Evolutionary conservation across 2,113 vertebrate species (phyloP).

Genomic region (Rhinoderma darwinii): DNA sequence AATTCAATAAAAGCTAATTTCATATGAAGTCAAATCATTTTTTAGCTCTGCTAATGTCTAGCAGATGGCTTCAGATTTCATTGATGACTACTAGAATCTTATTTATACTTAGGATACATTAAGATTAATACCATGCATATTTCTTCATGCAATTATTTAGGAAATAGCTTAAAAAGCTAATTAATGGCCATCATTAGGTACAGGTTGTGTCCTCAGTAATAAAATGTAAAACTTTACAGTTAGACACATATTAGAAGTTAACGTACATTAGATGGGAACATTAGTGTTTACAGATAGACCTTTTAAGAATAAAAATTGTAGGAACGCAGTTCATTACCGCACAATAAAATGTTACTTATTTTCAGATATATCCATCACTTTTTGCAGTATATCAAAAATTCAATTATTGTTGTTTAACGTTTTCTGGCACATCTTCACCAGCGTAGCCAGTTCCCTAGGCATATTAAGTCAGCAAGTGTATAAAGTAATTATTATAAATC

Average conservation of each 20-base stretch:
- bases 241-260: background rate
- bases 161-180: background rate
- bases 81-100: background rate
- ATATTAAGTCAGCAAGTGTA: conserved; percentile 20
- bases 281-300: background rate
- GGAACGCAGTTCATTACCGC: background rate
- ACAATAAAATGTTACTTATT: conserved; percentile 18
- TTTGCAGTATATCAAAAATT: background rate
- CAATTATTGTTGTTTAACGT: conserved; percentile 3
- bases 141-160: background rate
- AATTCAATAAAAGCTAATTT: background rate
- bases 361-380: conserved; percentile 8
- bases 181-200: background rate
- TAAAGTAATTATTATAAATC: conserved; percentile 23
- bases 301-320: background rate
- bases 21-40: background rate
- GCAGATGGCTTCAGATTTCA: too few relatives aligned
- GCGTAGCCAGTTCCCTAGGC: background rate
- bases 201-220: background rate
- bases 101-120: background rate
- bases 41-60: background rate
- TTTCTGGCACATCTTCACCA: background rate
- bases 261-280: background rate
- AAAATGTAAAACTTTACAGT: background rate
- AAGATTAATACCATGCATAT: background rate